phyloP scores from a whole-genome alignment of 2,888 invertebrate genomes.

The Drosophila maculinotata region DNA sequence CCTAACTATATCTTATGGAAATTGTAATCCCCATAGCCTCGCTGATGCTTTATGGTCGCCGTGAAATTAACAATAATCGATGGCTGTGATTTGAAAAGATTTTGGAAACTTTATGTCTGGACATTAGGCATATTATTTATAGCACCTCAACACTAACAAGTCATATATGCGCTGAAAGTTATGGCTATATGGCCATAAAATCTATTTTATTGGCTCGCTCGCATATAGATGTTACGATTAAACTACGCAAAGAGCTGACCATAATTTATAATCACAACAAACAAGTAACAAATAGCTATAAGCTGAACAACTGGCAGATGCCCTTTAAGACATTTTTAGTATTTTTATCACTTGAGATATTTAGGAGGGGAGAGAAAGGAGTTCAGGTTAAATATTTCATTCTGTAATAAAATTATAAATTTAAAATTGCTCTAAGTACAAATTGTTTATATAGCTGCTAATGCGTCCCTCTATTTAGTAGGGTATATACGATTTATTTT shows the following conservation, averaged over 20 bases:
- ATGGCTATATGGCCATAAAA: conserved; percentile 60
- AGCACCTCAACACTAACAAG: conserved; percentile 30
- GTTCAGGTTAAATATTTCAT: background rate
- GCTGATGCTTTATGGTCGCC: conserved; percentile 57
- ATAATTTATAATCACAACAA: conserved; percentile 65
- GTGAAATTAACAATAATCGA: conserved; percentile 70
- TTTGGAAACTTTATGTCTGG: conserved; percentile 30
- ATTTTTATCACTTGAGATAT: background rate
- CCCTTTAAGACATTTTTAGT: conserved; percentile 9
- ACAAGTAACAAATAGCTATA: background rate
- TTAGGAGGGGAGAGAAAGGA: too few species aligned
- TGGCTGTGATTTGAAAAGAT: conserved; percentile 63
- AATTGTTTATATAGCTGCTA: too few species aligned
- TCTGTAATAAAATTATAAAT: background rate
- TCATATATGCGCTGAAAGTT: conserved; percentile 56
- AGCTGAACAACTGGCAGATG: conserved; percentile 7
- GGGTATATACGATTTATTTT: conserved; percentile 1
- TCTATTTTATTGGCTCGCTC: conserved; percentile 59
- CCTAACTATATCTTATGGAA: conserved; percentile 17
- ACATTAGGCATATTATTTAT: conserved; percentile 40
- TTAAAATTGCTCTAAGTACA: too few species aligned
- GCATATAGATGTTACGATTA: conserved; percentile 67
- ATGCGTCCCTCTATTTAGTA: conserved; percentile 1
- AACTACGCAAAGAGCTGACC: conserved; percentile 40
- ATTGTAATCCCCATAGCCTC: conserved; percentile 29